Percentiles rank a stretch among this genome's conserved stretches.
Evolutionary conservation across 2,797 vertebrate genomes (phyloP).

Genomic region (Alauda arvensis): DNA sequence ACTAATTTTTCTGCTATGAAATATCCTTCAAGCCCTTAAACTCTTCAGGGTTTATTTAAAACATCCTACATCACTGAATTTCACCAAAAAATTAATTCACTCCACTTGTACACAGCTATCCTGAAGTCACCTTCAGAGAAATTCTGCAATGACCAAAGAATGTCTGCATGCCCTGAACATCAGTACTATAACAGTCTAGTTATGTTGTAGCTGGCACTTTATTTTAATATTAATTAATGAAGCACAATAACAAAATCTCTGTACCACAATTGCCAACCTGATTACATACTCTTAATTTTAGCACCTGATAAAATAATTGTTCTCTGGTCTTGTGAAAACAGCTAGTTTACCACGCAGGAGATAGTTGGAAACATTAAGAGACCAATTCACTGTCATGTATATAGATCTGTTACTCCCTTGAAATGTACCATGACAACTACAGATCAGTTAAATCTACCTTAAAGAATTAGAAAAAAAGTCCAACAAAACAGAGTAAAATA

Average conservation of each 20-base stretch:
- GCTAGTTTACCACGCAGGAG: background rate
- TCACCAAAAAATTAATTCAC: background rate
- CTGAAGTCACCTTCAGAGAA: background rate
- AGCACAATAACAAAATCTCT: background rate
- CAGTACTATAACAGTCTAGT: background rate
- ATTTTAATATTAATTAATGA: conserved; percentile 18
- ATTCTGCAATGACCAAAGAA: background rate
- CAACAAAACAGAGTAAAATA: background rate
- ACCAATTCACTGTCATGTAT: background rate
- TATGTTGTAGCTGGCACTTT: background rate
- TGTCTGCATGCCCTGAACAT: background rate
- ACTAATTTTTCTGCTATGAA: background rate
- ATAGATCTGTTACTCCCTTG: background rate
- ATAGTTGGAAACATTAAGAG: background rate
- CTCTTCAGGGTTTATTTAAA: background rate
- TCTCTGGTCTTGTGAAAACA: background rate
- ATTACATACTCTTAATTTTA: background rate
- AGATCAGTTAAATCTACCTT: background rate
- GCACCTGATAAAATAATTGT: background rate
- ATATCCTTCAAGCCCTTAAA: background rate
- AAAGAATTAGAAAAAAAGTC: background rate
- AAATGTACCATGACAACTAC: background rate
- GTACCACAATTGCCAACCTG: background rate
- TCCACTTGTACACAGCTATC: background rate
- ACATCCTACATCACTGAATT: background rate